These are phyloP conservation scores for Heliconius hewitsoni DNA, from an alignment of 1,140 invertebrate genomes.

Conservation along the genomic window DNA sequence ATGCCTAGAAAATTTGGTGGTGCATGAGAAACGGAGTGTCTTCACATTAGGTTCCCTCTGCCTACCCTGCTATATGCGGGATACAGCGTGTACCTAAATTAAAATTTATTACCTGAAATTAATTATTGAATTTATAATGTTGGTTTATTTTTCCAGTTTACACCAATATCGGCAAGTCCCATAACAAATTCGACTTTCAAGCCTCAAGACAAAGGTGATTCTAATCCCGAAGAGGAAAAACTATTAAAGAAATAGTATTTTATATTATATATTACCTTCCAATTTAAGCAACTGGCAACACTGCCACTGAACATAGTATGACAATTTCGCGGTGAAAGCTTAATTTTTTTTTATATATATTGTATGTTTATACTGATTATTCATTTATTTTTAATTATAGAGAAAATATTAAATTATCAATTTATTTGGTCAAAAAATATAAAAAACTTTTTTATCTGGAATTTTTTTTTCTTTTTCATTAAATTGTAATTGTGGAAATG, in stretches of 20 bases:
- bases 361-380: neutral
- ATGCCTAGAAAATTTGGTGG: no score
- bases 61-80: no score
- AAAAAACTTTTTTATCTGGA: no score
- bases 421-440: neutral
- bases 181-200: constrained; percentile 61
- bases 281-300: constrained; percentile 27
- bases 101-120: no score
- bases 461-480: no score
- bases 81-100: no score
- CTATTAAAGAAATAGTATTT: constrained; percentile 57
- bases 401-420: no score
- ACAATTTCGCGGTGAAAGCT: constrained; percentile 46
- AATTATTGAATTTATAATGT: constrained; percentile 11
- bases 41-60: no score
- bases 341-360: constrained; percentile 20
- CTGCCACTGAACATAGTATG: constrained; percentile 35
- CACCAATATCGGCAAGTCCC: constrained; percentile 51
- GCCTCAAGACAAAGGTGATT: constrained; percentile 42
- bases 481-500: no score
- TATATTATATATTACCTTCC: neutral
- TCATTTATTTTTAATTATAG: neutral
- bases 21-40: no score
- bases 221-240: constrained; percentile 58
- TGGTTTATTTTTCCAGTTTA: constrained; percentile 46